Evolutionary conservation across 1,140 invertebrate species (phyloP), one percentile per base, ranked within the genome.

Genomic region (Thalassaphorura encarpata): DNA sequence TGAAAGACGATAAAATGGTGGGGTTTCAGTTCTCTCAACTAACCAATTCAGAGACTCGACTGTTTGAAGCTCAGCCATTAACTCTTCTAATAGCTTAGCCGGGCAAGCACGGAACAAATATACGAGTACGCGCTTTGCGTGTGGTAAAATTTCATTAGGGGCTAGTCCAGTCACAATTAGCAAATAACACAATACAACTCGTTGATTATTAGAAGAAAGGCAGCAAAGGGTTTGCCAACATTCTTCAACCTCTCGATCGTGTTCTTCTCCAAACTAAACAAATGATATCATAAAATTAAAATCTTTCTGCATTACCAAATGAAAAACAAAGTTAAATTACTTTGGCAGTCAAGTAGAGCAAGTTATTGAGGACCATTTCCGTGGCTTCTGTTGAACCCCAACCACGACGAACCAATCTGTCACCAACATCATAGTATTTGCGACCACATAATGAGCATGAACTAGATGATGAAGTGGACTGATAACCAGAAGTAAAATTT

Each of bases 321-420:
- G 11, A 36, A 36, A 36, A 11, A n/a, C 19, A 45, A 24, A 29
- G 23, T 21, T 29, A 60, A 55, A 53, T 69, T 76, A 91, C 87
- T 81, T 94, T 96, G 0, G 89, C 88, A 8, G 94, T 99, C 63
- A 98, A 88, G 69, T 97, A 98, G 70, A 99, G 92, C 0, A 99
- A 80, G 76, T 99, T 99, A 71, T 98, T 99, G 21, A 99, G 78
- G 19, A 99, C 89, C 90, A 99, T 97, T 76, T 99, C 94, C 0
- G 96, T 98, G n/a, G 95, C 95, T 75, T 98, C 91, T 0, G 89
- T 89, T 1, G 91, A 96, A 19, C 95, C 95, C 81, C 94, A 96
- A 0, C 93, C 94, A 73, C 95, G 91, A 50, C 87, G 80, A 5
- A 87, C 76, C 1, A 77, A 42, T 29, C 63, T 54, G 24, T 56